A percentile compares a stretch with the other conserved stretches of the same genome.
phyloP scores from a whole-genome alignment of 2,888 invertebrate species.

The Cloeon dipterum region DNA sequence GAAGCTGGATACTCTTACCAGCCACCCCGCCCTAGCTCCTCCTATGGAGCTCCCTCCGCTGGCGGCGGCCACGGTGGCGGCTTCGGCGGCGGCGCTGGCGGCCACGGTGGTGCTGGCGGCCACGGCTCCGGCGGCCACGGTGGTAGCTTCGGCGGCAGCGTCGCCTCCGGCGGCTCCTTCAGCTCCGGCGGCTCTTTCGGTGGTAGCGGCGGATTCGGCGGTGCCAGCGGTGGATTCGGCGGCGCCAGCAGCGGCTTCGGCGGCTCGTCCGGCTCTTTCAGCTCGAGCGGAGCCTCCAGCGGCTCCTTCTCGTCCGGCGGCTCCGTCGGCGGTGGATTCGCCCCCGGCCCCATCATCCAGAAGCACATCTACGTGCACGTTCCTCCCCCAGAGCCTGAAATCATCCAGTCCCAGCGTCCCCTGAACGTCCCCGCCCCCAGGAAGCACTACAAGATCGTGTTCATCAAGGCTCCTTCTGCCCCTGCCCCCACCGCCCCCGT shows the following conservation, averaged over 20 bases:
- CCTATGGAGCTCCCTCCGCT: slow-evolving; percentile 7
- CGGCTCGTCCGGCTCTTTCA: slow-evolving; percentile 9
- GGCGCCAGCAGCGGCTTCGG: slow-evolving; percentile 6
- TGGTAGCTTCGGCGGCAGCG: slow-evolving; percentile 4
- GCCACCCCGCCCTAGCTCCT: slow-evolving; percentile 6
- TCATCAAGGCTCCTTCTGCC: slow-evolving; percentile 74
- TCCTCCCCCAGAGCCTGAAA: slow-evolving; percentile 62
- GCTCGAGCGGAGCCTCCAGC: slow-evolving; percentile 23
- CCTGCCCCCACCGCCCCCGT: slow-evolving; percentile 61
- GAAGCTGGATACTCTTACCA: slow-evolving; percentile 3
- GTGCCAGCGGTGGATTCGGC: slow-evolving; percentile 5
- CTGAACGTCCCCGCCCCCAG: slow-evolving; percentile 44
- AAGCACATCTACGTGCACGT: slow-evolving; percentile 81
- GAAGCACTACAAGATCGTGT: slow-evolving; percentile 81
- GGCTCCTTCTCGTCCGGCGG: slow-evolving; percentile 13
- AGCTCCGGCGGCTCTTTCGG: slow-evolving; percentile 12
- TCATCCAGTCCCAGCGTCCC: slow-evolving; percentile 37
- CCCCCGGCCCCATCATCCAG: slow-evolving; percentile 35
- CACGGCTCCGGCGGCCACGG: not conserved
- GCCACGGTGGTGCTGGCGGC: slow-evolving; percentile 1
- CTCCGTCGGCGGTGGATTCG: slow-evolving; percentile 19
- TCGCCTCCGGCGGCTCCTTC: slow-evolving; percentile 14
- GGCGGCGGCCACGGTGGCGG: slow-evolving; percentile 7
- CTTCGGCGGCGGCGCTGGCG: slow-evolving; percentile 5
- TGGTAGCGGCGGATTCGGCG: slow-evolving; percentile 10